These are phyloP conservation scores for Leptobrachium ailaonicum DNA, from an alignment of 2,113 vertebrate species.

Conservation along the genomic window DNA sequence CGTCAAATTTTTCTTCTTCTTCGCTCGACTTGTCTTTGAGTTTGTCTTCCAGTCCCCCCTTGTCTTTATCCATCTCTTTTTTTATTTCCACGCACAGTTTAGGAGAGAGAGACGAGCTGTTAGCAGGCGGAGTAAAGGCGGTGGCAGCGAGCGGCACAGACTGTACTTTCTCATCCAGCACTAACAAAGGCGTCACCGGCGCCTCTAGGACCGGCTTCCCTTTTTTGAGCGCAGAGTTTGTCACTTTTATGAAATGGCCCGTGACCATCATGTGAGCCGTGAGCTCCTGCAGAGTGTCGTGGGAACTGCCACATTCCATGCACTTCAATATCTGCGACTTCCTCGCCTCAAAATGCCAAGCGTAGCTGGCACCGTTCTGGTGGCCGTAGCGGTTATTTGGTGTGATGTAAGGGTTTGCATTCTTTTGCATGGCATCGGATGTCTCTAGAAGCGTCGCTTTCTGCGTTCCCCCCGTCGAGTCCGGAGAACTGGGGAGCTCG, in stretches of 20 bases:
- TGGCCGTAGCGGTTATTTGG: constrained; percentile 96
- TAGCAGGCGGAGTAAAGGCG: constrained; percentile 88
- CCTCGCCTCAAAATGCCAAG: constrained; percentile 97
- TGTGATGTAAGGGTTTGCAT: constrained; percentile 90
- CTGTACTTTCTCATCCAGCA: constrained; percentile 90
- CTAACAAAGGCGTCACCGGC: constrained; percentile 66
- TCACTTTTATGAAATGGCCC: constrained; percentile 98
- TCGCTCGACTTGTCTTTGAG: constrained; percentile 80
- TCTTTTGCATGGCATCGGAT: constrained; percentile 84
- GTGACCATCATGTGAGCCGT: constrained; percentile 99
- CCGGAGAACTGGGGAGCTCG: constrained; percentile 93
- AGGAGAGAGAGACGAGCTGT: constrained; percentile 82
- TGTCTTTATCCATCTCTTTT: constrained; percentile 90
- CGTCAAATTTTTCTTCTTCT: constrained; percentile 92
- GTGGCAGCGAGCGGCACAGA: constrained; percentile 95
- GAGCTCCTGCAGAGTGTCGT: constrained; percentile 94
- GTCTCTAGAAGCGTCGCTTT: constrained; percentile 78
- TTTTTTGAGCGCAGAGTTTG: constrained; percentile 97
- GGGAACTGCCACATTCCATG: constrained; percentile 98
- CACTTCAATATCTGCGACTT: constrained; percentile 98
- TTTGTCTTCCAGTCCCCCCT: constrained; percentile 75
- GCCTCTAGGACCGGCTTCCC: constrained; percentile 92
- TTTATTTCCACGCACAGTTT: constrained; percentile 85
- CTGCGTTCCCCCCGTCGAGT: constrained; percentile 88
- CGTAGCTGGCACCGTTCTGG: constrained; percentile 97